A percentile compares a stretch with the other conserved stretches of the same genome.
These are phyloP conservation scores for Heliconius sara DNA, from an alignment of 2,888 invertebrate species.

Conservation along the genomic window DNA sequence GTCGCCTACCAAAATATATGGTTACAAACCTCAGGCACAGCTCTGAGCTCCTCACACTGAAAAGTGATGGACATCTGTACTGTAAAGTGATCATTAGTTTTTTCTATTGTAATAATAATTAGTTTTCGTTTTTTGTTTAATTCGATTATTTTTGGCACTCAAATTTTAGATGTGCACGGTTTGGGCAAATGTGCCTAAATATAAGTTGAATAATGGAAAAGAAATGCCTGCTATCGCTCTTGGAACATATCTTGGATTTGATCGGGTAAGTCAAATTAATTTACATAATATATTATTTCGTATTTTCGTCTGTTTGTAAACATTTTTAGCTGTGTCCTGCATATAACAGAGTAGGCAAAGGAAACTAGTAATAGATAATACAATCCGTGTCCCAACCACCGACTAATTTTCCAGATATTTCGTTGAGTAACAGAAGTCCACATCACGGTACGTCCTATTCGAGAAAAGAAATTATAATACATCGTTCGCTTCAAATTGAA, in stretches of 20 bases:
- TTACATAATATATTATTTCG: neutral
- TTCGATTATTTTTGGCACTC: neutral
- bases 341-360: neutral
- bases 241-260: constrained; percentile 65
- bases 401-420: too few relatives aligned
- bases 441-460: too few relatives aligned
- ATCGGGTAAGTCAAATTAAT: constrained; percentile 50
- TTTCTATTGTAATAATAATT: neutral
- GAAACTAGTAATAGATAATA: too few relatives aligned
- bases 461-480: too few relatives aligned
- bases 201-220: constrained; percentile 57
- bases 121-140: neutral
- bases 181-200: constrained; percentile 40
- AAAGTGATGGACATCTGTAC: neutral
- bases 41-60: neutral
- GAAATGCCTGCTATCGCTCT: constrained; percentile 66
- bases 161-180: constrained; percentile 44
- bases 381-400: too few relatives aligned
- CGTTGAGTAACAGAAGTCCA: too few relatives aligned
- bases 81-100: neutral
- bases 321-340: neutral
- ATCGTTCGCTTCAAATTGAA: too few relatives aligned
- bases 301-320: neutral
- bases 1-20: too few relatives aligned
- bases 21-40: too few relatives aligned